Base-by-base conservation (phyloP, 2,888 invertebrate species). In the Eristalis tenax region DNA sequence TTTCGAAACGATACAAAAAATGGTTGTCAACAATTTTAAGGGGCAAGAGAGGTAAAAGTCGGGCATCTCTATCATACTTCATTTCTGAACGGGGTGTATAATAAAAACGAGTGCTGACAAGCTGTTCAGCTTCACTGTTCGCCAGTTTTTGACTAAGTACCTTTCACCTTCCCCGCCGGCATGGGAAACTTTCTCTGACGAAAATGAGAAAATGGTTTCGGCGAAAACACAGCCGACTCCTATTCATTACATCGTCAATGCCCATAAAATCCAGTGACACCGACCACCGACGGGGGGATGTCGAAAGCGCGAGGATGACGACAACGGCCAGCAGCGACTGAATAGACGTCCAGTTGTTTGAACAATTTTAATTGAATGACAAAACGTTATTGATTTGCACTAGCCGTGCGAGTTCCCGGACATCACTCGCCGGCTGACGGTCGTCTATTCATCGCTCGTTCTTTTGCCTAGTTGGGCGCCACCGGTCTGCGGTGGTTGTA, bases 321-420 rank as follows among this genome's bases (percentile, higher is more conserved):
- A 11, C 15, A 15, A 13, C 6, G 56, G 35, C 32, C 15, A 32
- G 22, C 23, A 26, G 56, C 32, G 32, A 70, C 65, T 38, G 81
- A 82, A 65, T 75, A 78, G 75, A 83, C 82, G 78, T 79, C 83
- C 83, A 83, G 82, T 76, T 86, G 86, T 86, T 86, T 83, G 83
- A 86, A 83, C 86, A 86, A 83, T 83, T 83, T 86, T 86, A 86
- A 86, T 86, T 83, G 86, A 86, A 86, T 83, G 86, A 83, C 78
- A 86, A 83, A 79, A 68, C 74, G 66, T 66, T 83, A 86, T 86
- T 83, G 86, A 86, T 86, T 86, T 69, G 74, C 59, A 35, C 56
- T 26, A 18, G 28, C 43, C 43, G 26, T 3, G 1, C 11, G 61
- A 63, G 63, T 61, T 43, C 23, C 50, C 28, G 57, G 32, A 6